A percentile compares a stretch with the other conserved stretches of the same genome.
Conservation (phyloP, 2,888 invertebrate genomes). For the Beris chalybata region DNA sequence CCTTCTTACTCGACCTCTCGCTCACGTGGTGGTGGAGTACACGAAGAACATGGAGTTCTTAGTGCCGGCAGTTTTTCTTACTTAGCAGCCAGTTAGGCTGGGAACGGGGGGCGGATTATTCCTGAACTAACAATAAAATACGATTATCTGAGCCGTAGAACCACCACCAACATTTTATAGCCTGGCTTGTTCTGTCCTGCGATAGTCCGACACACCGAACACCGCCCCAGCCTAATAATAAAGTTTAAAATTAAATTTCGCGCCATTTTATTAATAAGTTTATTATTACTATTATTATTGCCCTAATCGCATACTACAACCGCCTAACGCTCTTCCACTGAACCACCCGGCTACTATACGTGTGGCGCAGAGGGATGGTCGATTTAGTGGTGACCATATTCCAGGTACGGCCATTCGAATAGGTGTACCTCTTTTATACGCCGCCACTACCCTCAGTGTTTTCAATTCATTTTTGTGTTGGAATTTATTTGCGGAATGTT, state of each 20-base stretch:
- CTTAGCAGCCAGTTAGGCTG: conserved; percentile 9
- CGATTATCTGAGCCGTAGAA: conserved; percentile 25
- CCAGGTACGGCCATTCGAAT: background rate
- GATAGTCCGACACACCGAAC: background rate
- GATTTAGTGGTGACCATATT: conserved; percentile 1
- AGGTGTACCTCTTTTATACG: background rate
- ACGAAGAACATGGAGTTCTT: conserved; percentile 1
- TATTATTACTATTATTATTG: conserved; percentile 36
- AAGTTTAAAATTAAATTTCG: conserved; percentile 29
- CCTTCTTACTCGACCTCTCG: too few species aligned
- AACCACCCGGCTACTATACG: background rate
- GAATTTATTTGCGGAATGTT: conserved; percentile 40
- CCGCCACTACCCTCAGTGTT: conserved; percentile 18
- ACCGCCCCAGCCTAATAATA: conserved; percentile 11
- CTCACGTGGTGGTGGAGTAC: too few species aligned
- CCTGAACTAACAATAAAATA: conserved; percentile 36
- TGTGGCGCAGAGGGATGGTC: background rate
- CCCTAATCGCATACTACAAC: conserved; percentile 8
- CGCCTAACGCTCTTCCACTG: background rate
- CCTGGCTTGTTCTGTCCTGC: conserved; percentile 6
- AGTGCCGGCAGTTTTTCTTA: conserved; percentile 8
- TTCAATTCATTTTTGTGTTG: conserved; percentile 39
- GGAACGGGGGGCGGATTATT: conserved; percentile 6
- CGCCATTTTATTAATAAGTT: conserved; percentile 38
- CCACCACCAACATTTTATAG: background rate